A percentile compares a stretch with the other conserved stretches of the same genome.
Evolutionary conservation across 2,888 invertebrate genomes (phyloP).

Genomic region (Carterocephalus palaemon): DNA sequence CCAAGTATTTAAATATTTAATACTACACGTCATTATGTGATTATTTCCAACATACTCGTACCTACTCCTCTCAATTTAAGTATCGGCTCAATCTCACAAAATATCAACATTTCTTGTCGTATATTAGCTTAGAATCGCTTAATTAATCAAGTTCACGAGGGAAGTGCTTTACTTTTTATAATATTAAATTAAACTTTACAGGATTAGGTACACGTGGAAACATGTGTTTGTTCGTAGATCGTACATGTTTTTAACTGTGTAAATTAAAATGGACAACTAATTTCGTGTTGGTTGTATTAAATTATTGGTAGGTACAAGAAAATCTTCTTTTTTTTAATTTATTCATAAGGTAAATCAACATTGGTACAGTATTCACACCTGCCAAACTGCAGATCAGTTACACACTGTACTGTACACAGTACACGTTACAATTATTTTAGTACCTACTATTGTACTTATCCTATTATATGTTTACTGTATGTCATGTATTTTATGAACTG

Average conservation of each 20-base stretch:
- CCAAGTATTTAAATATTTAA: constrained; percentile 3
- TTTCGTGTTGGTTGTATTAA: too few species aligned
- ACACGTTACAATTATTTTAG: too few species aligned
- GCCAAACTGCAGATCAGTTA: too few species aligned
- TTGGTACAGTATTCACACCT: too few species aligned
- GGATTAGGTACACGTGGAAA: neutral
- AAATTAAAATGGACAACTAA: too few species aligned
- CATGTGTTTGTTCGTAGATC: constrained; percentile 7
- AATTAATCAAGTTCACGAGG: constrained; percentile 20
- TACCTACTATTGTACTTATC: too few species aligned
- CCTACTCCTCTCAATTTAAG: constrained; percentile 7
- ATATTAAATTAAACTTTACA: constrained; percentile 11
- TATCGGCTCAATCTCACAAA: constrained; percentile 12
- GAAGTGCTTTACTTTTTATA: constrained; percentile 17
- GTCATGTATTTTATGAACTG: too few species aligned
- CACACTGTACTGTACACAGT: too few species aligned
- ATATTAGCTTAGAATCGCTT: constrained; percentile 8
- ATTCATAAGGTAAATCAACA: too few species aligned
- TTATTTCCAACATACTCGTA: constrained; percentile 11
- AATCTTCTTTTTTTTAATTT: too few species aligned
- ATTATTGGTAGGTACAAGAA: too few species aligned
- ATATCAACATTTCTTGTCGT: constrained; percentile 10
- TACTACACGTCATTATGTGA: neutral
- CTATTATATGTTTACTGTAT: too few species aligned
- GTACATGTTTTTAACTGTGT: constrained; percentile 4